phyloP scores from a whole-genome alignment of 1,140 invertebrate species.

The Metaphire vulgaris region DNA sequence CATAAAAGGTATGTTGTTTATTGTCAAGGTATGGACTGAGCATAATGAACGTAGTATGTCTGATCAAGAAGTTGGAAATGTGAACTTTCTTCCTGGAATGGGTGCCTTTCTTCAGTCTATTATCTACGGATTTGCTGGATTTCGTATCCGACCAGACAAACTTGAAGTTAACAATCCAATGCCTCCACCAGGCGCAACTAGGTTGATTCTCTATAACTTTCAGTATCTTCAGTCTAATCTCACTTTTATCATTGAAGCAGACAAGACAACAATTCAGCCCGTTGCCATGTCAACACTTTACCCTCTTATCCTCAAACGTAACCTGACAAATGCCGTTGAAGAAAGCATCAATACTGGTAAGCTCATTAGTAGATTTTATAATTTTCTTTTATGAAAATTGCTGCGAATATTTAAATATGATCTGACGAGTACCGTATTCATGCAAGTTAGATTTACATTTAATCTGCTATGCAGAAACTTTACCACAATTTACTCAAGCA shows the following conservation, averaged over 20 bases:
- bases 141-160: conserved; percentile 27
- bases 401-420: not conserved
- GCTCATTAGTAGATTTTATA: not conserved
- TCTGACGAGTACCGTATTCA: too few species aligned
- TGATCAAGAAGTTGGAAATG: conserved; percentile 22
- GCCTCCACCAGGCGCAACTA: conserved; percentile 20
- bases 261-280: conserved; percentile 17
- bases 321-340: not conserved
- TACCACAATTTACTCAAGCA: too few species aligned
- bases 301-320: not conserved
- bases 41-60: conserved; percentile 16
- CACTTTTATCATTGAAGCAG: conserved; percentile 23
- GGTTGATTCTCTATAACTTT: conserved; percentile 14
- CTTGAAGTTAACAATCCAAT: conserved; percentile 26
- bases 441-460: too few species aligned
- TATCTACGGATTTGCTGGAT: conserved; percentile 29
- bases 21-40: conserved; percentile 28
- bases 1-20: not conserved
- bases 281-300: not conserved
- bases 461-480: too few species aligned
- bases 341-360: not conserved
- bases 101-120: conserved; percentile 28
- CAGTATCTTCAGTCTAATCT: conserved; percentile 25
- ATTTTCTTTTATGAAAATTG: not conserved
- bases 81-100: conserved; percentile 31